Conservation (phyloP, 2,888 invertebrate genomes). For the Boloria selene region DNA sequence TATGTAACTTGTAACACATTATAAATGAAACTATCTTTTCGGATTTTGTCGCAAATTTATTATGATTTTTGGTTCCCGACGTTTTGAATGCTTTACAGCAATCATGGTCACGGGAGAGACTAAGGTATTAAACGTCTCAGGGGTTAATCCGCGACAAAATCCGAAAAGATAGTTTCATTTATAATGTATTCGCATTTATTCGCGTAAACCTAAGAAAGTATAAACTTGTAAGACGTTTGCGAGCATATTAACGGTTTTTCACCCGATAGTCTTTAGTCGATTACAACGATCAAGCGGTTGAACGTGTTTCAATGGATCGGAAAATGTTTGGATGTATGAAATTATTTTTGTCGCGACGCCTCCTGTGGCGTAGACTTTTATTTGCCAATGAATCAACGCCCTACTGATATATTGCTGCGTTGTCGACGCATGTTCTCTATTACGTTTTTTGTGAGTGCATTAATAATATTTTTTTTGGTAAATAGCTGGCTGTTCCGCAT, state of each 20-base stretch:
- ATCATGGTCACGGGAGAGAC: too few species aligned
- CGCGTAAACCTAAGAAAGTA: too few species aligned
- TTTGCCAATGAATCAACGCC: slow-evolving; percentile 71
- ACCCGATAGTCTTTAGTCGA: slow-evolving; percentile 45
- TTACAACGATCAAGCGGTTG: slow-evolving; percentile 50
- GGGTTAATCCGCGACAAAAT: too few species aligned
- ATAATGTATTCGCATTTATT: too few species aligned
- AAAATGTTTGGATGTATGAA: slow-evolving; percentile 66
- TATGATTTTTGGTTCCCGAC: too few species aligned
- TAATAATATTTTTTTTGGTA: slow-evolving; percentile 41
- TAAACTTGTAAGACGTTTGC: slow-evolving; percentile 25
- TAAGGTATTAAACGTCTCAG: too few species aligned
- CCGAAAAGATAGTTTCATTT: too few species aligned
- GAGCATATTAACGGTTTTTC: slow-evolving; percentile 29
- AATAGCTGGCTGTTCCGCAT: slow-evolving; percentile 34
- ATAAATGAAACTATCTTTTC: too few species aligned
- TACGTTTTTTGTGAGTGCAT: slow-evolving; percentile 53
- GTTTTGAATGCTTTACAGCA: too few species aligned
- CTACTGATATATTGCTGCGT: slow-evolving; percentile 61
- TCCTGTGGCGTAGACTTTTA: slow-evolving; percentile 65
- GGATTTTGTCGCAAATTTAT: too few species aligned
- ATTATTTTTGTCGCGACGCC: slow-evolving; percentile 70
- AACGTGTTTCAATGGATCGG: slow-evolving; percentile 60
- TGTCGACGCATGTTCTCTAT: slow-evolving; percentile 63
- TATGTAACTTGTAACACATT: slow-evolving; percentile 19